Base-by-base conservation (phyloP, 2,113 vertebrate genomes). In the Columbina picui region DNA sequence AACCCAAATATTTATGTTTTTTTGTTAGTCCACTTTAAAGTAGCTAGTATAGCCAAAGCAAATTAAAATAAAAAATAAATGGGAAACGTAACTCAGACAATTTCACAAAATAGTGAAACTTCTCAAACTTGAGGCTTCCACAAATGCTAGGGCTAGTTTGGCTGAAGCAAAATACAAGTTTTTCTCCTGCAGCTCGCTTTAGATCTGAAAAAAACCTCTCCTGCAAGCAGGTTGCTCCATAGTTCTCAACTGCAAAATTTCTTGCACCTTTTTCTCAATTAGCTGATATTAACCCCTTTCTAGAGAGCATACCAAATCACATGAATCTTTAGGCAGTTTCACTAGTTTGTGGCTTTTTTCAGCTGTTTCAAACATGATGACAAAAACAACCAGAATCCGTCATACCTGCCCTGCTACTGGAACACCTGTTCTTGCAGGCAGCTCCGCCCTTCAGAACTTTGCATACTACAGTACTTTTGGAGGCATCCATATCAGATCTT, bases 211-310 rank as follows among this genome's bases (percentile, higher is more conserved):
- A 80, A 93, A 80, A 69, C 27, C 53, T 85, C 77, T 61, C 47
- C 49, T 41, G 9, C 16, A 16, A 79, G 45, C 57, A 59, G 32
- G 63, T 95, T 95, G 83, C 95, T 95, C 79, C 76, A 88, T 25
- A 74, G 38, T 50, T 81, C 63, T 67, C 39, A 25, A 20, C 92
- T 96, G 89, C 92, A 88, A 88, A 80, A 92, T 49, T 41, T 89
- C 79, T 94, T 90, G 52, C 34, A 55, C 83, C 60, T 95, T 95
- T 95, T 94, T 86, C 94, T 96, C 88, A 93, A 77, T 12, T 86
- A 50, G 52, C 59, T 80, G 68, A 5, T 67, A 65, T 86, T 80
- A 86, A 92, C 88, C 84, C 83, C 41, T 80, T 80, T 39, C 30
- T 41, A 23, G 92, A 71, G 73, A 49, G 10, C 23, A 21, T 27